Evolutionary conservation across 2,888 invertebrate genomes (phyloP).

Genomic region (Lepidonotus clava): DNA sequence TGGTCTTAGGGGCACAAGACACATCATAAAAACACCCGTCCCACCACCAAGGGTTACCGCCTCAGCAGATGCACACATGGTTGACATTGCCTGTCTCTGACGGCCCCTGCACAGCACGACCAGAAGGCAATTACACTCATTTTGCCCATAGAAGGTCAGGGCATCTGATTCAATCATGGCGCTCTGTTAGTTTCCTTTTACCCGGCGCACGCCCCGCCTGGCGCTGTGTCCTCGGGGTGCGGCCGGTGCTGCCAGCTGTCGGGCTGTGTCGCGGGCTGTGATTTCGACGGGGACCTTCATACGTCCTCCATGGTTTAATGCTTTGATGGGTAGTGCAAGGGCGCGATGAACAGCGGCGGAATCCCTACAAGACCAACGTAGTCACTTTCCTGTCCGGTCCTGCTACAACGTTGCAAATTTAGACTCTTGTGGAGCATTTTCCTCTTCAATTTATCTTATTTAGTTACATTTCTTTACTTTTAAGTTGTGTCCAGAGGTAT

Average conservation of each 20-base stretch:
- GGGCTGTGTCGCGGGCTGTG: not conserved
- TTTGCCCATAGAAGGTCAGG: not conserved
- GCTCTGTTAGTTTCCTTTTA: slow-evolving; percentile 5
- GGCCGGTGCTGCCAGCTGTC: not conserved
- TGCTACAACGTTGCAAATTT: too few relatives aligned
- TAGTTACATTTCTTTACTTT: too few relatives aligned
- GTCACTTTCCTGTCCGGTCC: too few relatives aligned
- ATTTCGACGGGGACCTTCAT: not conserved
- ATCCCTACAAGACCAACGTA: too few relatives aligned
- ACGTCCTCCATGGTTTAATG: not conserved
- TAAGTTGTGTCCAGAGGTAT: too few relatives aligned
- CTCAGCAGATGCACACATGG: too few relatives aligned
- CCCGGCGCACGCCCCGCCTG: not conserved
- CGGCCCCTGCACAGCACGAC: too few relatives aligned
- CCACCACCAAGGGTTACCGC: too few relatives aligned
- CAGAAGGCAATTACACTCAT: slow-evolving; percentile 2
- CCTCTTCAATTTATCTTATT: too few relatives aligned
- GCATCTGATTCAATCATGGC: slow-evolving; percentile 34
- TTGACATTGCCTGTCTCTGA: too few relatives aligned
- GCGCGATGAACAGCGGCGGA: not conserved
- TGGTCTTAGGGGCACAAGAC: not conserved
- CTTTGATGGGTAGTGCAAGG: not conserved
- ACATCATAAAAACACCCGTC: too few relatives aligned
- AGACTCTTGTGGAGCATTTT: too few relatives aligned
- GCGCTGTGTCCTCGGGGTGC: not conserved